phyloP scores from a whole-genome alignment of 2,797 vertebrate species.

The Smutsia temminckii region DNA sequence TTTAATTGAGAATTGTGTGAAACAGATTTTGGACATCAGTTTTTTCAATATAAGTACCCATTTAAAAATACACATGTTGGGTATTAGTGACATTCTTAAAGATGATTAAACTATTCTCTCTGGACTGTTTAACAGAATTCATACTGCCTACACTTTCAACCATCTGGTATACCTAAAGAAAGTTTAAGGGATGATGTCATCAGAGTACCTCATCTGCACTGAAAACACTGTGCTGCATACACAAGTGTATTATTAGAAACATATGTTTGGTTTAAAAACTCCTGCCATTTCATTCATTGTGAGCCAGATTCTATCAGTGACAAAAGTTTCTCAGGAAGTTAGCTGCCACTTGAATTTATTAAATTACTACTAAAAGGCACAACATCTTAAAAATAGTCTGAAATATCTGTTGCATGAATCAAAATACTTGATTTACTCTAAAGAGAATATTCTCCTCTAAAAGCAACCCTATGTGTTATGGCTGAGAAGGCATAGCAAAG shows the following conservation, averaged over 20 bases:
- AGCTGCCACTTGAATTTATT: slow-evolving; percentile 46
- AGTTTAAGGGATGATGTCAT: slow-evolving; percentile 82
- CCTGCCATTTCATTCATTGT: slow-evolving; percentile 55
- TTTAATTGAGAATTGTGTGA: slow-evolving; percentile 45
- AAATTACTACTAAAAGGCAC: slow-evolving; percentile 55
- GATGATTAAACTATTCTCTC: slow-evolving; percentile 56
- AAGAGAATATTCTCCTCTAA: background rate
- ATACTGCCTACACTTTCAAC: slow-evolving; percentile 32
- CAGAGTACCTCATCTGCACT: slow-evolving; percentile 75
- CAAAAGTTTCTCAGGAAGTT: slow-evolving; percentile 61
- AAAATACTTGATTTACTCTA: background rate
- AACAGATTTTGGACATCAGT: background rate
- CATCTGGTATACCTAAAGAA: slow-evolving; percentile 76
- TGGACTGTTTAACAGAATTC: slow-evolving; percentile 66
- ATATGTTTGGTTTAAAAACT: slow-evolving; percentile 61
- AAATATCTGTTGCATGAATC: background rate
- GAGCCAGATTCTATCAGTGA: slow-evolving; percentile 54
- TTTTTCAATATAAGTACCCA: slow-evolving; percentile 47
- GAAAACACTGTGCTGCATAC: slow-evolving; percentile 66
- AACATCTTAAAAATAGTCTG: slow-evolving; percentile 49
- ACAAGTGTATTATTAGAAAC: slow-evolving; percentile 81
- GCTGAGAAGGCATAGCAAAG: background rate
- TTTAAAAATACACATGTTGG: slow-evolving; percentile 62
- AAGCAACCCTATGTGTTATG: background rate
- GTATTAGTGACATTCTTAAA: slow-evolving; percentile 70